Evolutionary conservation across 2,888 invertebrate genomes (phyloP), one percentile per base, ranked within the genome.

Genomic region (Agrochola circellaris): DNA sequence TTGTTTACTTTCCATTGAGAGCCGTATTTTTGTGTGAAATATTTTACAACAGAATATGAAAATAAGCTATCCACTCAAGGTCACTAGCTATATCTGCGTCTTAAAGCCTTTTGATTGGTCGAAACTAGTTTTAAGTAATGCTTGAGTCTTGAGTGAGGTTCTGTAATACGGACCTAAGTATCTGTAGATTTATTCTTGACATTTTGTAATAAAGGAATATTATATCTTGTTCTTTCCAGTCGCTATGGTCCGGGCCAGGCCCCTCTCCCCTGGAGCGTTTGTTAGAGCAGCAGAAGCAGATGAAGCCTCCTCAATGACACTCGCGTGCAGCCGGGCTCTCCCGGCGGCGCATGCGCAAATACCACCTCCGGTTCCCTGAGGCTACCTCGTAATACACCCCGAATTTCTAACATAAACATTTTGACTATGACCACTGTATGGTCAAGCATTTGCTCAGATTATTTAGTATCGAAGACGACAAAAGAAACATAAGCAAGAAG

Each of bases 231-330:
- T 30, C 0, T 45, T 56, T 56, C 6, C 97, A 98, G 97, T 98
- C 98, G 1, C 95, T 98, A 64, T 98, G 98, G 98, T 97, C 98
- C 20, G 98, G 98, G 0, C 98, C 98, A 9, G 98, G 98, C 6
- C 98, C 98, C 2, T 98, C 98, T 56, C 98, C 98, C 0, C 96
- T 98, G 77, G 98, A 98, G 93, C 97, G 98, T 61, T 97, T 98
- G 34, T 94, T 98, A 81, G 98, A 98, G 92, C 98, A 98, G 89
- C 98, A 98, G 95, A 98, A 98, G 90, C 98, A 98, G 89, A 95
- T 97, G 93, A 95, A 95, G 88, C 93, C 93, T 7, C 92, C 94
- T 70, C 94, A 96, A 79, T 95, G 94, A 95, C 90, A 30, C 17
- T 34, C 34, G 9, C 34, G 54, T 45, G 67, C 38, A 34, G 30